Conservation (phyloP, 2,113 vertebrate species). For the Engystomops pustulosus region DNA sequence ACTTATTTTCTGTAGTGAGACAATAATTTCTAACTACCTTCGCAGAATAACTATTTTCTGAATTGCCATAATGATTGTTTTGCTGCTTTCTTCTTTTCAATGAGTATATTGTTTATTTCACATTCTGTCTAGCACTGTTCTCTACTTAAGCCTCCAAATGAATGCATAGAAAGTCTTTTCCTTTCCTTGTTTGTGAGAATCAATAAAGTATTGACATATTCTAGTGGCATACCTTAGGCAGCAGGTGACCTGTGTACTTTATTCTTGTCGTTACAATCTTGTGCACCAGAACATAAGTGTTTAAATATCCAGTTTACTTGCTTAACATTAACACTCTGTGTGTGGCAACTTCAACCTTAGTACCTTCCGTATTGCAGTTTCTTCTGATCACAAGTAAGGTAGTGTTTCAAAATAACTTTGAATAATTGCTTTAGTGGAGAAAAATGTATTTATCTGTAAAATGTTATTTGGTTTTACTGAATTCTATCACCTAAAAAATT, state of each 20-base stretch:
- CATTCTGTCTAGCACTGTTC: neutral
- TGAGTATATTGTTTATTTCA: conserved; percentile 1
- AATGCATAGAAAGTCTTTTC: conserved; percentile 51
- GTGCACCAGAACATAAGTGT: conserved; percentile 55
- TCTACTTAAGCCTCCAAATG: conserved; percentile 43
- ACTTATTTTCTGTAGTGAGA: neutral
- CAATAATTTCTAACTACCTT: conserved; percentile 19
- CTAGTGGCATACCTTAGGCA: conserved; percentile 42
- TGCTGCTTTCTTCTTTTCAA: conserved; percentile 11
- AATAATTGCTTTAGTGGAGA: neutral
- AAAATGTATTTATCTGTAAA: neutral
- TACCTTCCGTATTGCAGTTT: neutral
- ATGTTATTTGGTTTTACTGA: conserved; percentile 10
- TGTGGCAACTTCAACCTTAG: conserved; percentile 11
- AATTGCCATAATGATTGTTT: conserved; percentile 17
- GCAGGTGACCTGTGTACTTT: conserved; percentile 33
- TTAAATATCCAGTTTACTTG: conserved; percentile 54
- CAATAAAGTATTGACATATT: neutral
- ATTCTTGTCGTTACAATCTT: conserved; percentile 39
- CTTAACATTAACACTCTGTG: conserved; percentile 15
- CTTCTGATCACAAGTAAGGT: neutral
- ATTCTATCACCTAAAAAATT: neutral
- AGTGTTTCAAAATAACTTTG: neutral
- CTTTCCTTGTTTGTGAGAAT: conserved; percentile 8
- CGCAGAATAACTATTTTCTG: conserved; percentile 11